phyloP scores from a whole-genome alignment of 2,797 vertebrate genomes.

The Sebastes nivosus region DNA sequence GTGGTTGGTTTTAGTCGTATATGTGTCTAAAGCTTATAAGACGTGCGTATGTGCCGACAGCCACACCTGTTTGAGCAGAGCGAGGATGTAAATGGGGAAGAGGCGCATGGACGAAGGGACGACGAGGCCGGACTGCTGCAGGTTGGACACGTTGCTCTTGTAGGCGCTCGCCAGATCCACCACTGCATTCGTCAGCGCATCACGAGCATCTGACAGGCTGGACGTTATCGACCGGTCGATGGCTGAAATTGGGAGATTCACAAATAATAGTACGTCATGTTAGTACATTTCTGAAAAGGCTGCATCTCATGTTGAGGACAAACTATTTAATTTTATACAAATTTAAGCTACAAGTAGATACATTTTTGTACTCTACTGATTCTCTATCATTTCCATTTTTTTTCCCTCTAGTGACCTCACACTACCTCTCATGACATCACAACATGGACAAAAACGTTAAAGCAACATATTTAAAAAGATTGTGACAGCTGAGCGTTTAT shows the following conservation, averaged over 20 bases:
- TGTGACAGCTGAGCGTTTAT: background rate
- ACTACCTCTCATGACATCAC: background rate
- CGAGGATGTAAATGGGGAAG: slow-evolving; percentile 92
- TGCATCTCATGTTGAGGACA: background rate
- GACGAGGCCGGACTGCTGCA: slow-evolving; percentile 88
- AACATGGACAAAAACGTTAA: background rate
- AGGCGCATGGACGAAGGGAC: slow-evolving; percentile 89
- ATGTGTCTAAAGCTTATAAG: background rate
- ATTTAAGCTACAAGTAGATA: too few species aligned
- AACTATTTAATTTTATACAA: too few species aligned
- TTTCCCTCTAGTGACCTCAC: background rate
- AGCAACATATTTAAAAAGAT: background rate
- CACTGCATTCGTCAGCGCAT: slow-evolving; percentile 94
- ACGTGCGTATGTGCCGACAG: background rate
- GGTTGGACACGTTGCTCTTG: slow-evolving; percentile 86
- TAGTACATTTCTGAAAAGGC: background rate
- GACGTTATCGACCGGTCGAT: slow-evolving; percentile 94
- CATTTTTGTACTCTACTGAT: background rate
- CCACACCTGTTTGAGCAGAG: slow-evolving; percentile 95
- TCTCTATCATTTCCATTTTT: background rate
- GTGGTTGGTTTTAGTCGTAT: background rate
- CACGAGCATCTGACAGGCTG: slow-evolving; percentile 93
- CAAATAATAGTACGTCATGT: background rate
- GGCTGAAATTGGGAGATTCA: slow-evolving; percentile 63
- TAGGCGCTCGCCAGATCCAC: slow-evolving; percentile 91